Evolutionary conservation across 2,113 vertebrate genomes (phyloP).

Genomic region (Cyprinus carpio): DNA sequence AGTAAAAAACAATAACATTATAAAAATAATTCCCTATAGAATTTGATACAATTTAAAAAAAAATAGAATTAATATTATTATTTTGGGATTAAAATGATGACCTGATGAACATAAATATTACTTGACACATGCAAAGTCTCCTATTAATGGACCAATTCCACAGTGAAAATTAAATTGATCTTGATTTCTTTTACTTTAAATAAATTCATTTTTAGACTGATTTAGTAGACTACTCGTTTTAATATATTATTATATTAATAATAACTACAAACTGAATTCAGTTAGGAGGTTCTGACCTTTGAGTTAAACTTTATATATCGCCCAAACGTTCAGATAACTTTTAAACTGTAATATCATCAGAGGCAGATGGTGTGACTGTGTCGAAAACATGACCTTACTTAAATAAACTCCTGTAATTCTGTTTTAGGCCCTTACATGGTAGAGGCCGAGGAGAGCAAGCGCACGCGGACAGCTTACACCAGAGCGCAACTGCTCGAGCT

Average conservation of each 20-base stretch:
- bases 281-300: too few relatives aligned
- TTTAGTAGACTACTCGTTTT: too few relatives aligned
- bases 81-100: background rate
- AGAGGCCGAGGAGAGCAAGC: conserved; percentile 91
- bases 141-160: background rate
- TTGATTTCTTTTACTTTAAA: background rate
- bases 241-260: too few relatives aligned
- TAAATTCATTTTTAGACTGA: background rate
- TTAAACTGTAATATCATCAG: background rate
- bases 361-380: background rate
- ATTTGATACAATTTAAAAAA: background rate
- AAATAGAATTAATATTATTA: background rate
- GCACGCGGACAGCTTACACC: conserved; percentile 94
- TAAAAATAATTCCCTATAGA: background rate
- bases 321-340: background rate
- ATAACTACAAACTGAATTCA: too few relatives aligned
- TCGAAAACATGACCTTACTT: background rate
- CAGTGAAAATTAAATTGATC: background rate
- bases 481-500: conserved; percentile 93
- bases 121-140: background rate
- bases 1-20: background rate
- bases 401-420: background rate
- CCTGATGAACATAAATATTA: background rate
- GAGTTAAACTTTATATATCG: too few relatives aligned
- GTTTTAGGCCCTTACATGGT: conserved; percentile 79